Evolutionary conservation across 1,140 invertebrate genomes (phyloP).

Genomic region (Diorhabda elongata): DNA sequence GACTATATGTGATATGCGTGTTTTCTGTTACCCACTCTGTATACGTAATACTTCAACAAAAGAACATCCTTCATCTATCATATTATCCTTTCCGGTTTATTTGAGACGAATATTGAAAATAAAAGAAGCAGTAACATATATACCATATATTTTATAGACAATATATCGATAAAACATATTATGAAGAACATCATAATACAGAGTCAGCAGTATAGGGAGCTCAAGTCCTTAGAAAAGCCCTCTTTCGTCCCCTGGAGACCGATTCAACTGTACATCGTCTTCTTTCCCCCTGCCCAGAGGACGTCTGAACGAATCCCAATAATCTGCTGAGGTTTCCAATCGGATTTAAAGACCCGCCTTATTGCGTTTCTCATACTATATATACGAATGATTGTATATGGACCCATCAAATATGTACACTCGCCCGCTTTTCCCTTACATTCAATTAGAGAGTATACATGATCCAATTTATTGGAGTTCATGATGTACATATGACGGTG

Average conservation of each 20-base stretch:
- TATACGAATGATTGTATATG: constrained; percentile 29
- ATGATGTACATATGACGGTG: too few species aligned
- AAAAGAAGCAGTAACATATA: too few species aligned
- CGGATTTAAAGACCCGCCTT: constrained; percentile 36
- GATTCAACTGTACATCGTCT: constrained; percentile 29
- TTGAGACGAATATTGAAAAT: too few species aligned
- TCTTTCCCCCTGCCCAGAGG: constrained; percentile 28
- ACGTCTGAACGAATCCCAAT: constrained; percentile 35
- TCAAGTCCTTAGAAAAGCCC: constrained; percentile 21
- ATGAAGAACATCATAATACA: constrained; percentile 24
- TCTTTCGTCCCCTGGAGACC: constrained; percentile 25
- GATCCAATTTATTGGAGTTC: constrained; percentile 7
- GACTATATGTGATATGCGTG: too few species aligned
- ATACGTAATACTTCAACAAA: too few species aligned
- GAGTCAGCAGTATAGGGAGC: constrained; percentile 23
- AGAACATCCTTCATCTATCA: too few species aligned
- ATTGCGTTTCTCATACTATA: constrained; percentile 33
- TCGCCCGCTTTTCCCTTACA: constrained; percentile 6
- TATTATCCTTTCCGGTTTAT: too few species aligned
- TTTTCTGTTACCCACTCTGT: too few species aligned
- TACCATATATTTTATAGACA: not conserved
- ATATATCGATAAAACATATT: constrained; percentile 22
- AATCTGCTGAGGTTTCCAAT: constrained; percentile 41
- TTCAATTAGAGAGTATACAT: constrained; percentile 14
- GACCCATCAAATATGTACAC: constrained; percentile 28